Evolutionary conservation across 2,888 invertebrate species (phyloP), one percentile per base, ranked within the genome.

Genomic region (Stenolophus ochropezus): DNA sequence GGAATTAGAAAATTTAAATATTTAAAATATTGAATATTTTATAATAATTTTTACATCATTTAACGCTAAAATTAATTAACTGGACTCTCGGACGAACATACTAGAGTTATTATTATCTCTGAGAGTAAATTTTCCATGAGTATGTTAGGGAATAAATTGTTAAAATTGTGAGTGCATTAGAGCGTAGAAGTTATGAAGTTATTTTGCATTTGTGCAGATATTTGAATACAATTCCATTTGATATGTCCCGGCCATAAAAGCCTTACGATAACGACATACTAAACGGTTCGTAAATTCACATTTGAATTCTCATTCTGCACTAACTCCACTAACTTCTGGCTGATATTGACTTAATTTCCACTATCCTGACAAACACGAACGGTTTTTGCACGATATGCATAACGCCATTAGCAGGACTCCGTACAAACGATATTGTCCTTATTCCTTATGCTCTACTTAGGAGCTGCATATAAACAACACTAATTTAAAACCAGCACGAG

Each of bases 341-440:
- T n/a, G 65, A 69, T 33, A 69, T 69, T 69, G 27, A 69, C 65
- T 69, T 69, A 33, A 69, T 69, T 69, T 69, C 27, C 27, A 69
- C 65, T 69, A 33, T 33, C 27, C 65, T 69, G 65, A 69, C 33
- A 16, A 69, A 8, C 33, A 33, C 18, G 65, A 33, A 69, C 61
- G 25, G 25, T 25, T 61, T 61, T 61, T 61, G 61, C 61, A 61
- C 58, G 61, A 61, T 25, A 61, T 61, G 61, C 61, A 61, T 61
- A 61, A 61, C 25, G 33, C 33, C 51, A 14, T 14, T 51, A 51
- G 51, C 14, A 14, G 11, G 33, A 42, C 33, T 42, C 4, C 33
- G 33, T 11, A 42, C 33, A 42, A 42, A 42, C 33, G 33, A 42
- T 42, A 42, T 42, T 42, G 33, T 42, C 11, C 33, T 6, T 42